Base-by-base conservation (phyloP, 1,140 invertebrate species). In the Acromyrmex heyeri region DNA sequence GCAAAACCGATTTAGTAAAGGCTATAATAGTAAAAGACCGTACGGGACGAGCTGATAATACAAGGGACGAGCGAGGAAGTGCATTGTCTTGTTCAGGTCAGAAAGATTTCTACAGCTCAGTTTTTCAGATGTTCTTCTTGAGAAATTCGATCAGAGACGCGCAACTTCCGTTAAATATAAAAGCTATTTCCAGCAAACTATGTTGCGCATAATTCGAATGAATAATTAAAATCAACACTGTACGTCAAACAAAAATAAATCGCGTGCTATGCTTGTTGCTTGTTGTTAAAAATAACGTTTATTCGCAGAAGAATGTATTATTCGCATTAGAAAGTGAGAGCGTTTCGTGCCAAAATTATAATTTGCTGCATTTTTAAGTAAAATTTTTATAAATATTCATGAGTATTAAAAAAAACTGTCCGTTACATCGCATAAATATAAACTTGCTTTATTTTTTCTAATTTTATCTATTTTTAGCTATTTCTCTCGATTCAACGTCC, bases 1-100 rank as follows among this genome's bases (percentile, higher is more conserved):
- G 89, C 88, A 90, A 90, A 90, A 90, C 86, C 88, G 89, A 90
- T 90, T 90, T 90, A 90, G 86, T 85, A 90, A 90, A 86, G 62
- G 78, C 88, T 90, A 87, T 90, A 90, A 91, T 90, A 86, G 86
- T 65, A 72, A 62, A 34, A 77, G 85, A 90, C 85, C 86, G 85
- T 88, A 83, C 88, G 86, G 75, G 34, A 59, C 57, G 72, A 83
- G 65, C 50, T 62, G 89, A 90, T 90, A 91, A 90, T 86, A 83
- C 77, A 72, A 88, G 53, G 77, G 81, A 86, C 76, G 86, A 76
- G 72, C 18, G 55, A 82, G 72, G 72, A 88, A 91, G 89, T 91
- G 89, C 89, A 90, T 91, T 91, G 89, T 90, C 89, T 91, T 91
- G 89, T 91, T 86, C 86, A 55, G 65, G 81, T 50, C 89, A 62